A percentile compares a stretch with the other conserved stretches of the same genome.
Evolutionary conservation across 2,888 invertebrate genomes (phyloP).

Genomic region (Polylopha cassiicola): DNA sequence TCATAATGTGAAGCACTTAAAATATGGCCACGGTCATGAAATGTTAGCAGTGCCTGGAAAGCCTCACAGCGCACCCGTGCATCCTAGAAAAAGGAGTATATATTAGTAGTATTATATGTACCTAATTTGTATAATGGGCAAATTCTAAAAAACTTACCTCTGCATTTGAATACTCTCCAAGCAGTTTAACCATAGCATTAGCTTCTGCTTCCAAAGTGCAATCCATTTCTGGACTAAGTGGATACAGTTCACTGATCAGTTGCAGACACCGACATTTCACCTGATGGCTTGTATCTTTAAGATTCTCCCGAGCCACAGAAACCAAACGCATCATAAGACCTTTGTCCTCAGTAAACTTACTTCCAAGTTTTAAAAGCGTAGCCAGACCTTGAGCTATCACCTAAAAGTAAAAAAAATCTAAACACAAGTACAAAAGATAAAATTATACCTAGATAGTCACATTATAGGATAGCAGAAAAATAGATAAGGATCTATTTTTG

Average conservation of each 20-base stretch:
- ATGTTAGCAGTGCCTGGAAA: constrained; percentile 88
- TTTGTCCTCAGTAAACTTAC: constrained; percentile 77
- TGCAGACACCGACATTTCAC: constrained; percentile 89
- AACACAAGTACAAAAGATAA: not conserved
- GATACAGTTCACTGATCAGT: constrained; percentile 84
- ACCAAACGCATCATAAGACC: constrained; percentile 79
- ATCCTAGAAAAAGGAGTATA: constrained; percentile 85
- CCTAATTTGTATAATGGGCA: not conserved
- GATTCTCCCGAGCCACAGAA: constrained; percentile 80
- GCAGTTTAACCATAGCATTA: constrained; percentile 81
- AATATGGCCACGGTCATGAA: constrained; percentile 88
- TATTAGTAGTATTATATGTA: not conserved
- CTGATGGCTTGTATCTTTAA: constrained; percentile 86
- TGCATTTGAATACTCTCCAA: constrained; percentile 91
- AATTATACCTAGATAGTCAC: too few relatives aligned
- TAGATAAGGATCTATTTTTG: too few relatives aligned
- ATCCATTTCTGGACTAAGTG: constrained; percentile 74
- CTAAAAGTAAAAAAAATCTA: constrained; percentile 31
- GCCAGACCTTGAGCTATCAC: constrained; percentile 86
- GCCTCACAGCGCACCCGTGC: constrained; percentile 94
- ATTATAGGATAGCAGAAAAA: too few relatives aligned
- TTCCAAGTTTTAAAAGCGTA: constrained; percentile 83
- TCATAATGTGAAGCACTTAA: constrained; percentile 82
- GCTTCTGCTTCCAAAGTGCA: constrained; percentile 72
- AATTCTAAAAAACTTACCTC: constrained; percentile 55